Percentiles rank a stretch among this genome's conserved stretches.
Evolutionary conservation across 2,113 vertebrate genomes (phyloP).

Genomic region (Chiloscyllium plagiosum): DNA sequence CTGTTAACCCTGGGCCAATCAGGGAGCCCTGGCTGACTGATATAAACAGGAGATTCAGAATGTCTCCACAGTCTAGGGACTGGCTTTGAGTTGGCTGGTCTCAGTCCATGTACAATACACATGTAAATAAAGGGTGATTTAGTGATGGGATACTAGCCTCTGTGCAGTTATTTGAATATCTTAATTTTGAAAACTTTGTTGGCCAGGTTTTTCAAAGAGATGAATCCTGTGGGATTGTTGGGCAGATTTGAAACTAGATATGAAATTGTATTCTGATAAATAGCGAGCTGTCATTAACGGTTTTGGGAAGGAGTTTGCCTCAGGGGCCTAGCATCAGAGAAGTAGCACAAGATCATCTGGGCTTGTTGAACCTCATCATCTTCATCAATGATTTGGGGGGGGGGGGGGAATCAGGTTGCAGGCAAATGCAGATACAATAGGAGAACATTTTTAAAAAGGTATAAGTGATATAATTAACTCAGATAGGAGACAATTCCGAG

Average conservation of each 20-base stretch:
- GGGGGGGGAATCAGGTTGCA: background rate
- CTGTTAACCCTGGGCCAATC: no score
- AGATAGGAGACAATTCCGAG: background rate
- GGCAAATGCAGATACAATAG: background rate
- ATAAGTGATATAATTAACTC: background rate
- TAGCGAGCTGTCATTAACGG: background rate
- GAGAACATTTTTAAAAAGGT: background rate
- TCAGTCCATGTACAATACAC: no score
- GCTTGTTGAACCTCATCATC: background rate
- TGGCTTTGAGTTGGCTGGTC: no score
- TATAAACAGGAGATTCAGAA: no score
- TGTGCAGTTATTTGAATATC: no score
- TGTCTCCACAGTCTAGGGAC: no score
- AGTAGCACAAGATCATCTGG: background rate
- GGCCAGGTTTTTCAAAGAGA: background rate
- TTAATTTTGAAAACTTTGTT: no score
- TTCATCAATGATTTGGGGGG: background rate
- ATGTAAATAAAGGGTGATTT: no score
- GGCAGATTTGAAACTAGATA: background rate
- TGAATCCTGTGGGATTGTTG: background rate
- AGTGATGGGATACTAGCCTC: no score
- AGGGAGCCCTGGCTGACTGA: no score
- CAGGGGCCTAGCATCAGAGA: no score
- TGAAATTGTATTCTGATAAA: background rate
- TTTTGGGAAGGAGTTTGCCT: background rate